Percentiles rank a stretch among this genome's conserved stretches.
phyloP scores from a whole-genome alignment of 2,113 vertebrate species.

The Thomomys bottae region DNA sequence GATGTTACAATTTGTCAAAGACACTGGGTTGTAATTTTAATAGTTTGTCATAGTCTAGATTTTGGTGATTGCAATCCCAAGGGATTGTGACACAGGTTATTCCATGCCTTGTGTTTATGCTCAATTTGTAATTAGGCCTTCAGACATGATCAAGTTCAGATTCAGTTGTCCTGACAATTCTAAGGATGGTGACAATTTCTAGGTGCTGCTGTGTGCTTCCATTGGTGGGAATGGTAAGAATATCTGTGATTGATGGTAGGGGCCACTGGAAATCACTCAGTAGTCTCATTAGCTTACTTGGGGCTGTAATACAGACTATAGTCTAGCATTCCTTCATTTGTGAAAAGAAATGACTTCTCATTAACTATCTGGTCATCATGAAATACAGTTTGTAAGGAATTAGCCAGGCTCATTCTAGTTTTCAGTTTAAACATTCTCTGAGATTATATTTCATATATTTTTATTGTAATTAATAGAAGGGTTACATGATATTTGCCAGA shows the following conservation, averaged over 20 bases:
- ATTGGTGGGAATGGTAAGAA: background rate
- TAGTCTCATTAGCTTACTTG: background rate
- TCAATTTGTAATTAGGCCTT: background rate
- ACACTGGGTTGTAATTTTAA: background rate
- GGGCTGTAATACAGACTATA: background rate
- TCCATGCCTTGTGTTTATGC: background rate
- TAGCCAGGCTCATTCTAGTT: background rate
- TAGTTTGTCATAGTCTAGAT: background rate
- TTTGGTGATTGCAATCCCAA: conserved; percentile 30
- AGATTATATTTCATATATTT: too few relatives aligned
- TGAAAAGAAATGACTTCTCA: background rate
- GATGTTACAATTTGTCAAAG: background rate
- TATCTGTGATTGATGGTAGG: background rate
- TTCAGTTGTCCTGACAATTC: background rate
- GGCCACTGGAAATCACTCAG: background rate
- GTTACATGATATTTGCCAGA: too few relatives aligned
- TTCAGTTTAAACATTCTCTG: background rate
- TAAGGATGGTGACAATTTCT: background rate
- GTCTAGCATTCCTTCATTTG: background rate
- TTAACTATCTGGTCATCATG: background rate
- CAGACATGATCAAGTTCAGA: background rate
- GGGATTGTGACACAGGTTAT: background rate
- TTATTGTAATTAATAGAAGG: too few relatives aligned
- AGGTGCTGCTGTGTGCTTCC: background rate
- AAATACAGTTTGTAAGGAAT: background rate